These are phyloP conservation scores for Craterocephalus amniculus DNA, from an alignment of 2,797 vertebrate genomes.

Conservation along the genomic window DNA sequence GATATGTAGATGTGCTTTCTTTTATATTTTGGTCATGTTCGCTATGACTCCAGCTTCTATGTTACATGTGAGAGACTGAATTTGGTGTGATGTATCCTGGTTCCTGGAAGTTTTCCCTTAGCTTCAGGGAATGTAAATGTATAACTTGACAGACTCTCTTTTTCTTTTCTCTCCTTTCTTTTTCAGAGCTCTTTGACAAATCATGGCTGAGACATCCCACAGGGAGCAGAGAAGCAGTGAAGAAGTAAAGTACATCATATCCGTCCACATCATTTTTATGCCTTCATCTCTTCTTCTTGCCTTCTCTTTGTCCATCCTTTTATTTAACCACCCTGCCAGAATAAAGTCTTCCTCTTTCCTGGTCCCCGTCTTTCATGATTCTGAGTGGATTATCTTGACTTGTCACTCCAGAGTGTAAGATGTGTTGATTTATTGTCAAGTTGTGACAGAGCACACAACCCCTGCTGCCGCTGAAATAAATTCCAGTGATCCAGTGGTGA, in stretches of 20 bases:
- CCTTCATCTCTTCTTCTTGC: slow-evolving; percentile 6
- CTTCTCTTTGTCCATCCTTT: slow-evolving; percentile 43
- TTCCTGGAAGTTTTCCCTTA: slow-evolving; percentile 34
- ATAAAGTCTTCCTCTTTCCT: slow-evolving; percentile 12
- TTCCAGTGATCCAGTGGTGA: slow-evolving; percentile 74
- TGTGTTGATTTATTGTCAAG: slow-evolving; percentile 76
- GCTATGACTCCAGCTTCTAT: not conserved
- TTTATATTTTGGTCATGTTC: too few species aligned
- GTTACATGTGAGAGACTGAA: slow-evolving; percentile 12
- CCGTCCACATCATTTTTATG: slow-evolving; percentile 20
- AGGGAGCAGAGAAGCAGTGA: slow-evolving; percentile 40
- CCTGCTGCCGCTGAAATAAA: slow-evolving; percentile 74
- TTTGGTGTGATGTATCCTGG: slow-evolving; percentile 33
- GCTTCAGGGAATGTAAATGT: slow-evolving; percentile 36
- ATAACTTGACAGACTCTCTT: slow-evolving; percentile 40
- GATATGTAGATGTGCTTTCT: too few species aligned
- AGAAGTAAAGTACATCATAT: slow-evolving; percentile 42
- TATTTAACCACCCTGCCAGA: slow-evolving; percentile 45
- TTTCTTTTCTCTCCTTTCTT: slow-evolving; percentile 13
- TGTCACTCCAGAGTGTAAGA: slow-evolving; percentile 64
- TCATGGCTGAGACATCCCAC: slow-evolving; percentile 67
- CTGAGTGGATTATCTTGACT: slow-evolving; percentile 74
- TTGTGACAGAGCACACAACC: slow-evolving; percentile 65
- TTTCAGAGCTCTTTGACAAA: slow-evolving; percentile 71
- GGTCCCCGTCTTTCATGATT: slow-evolving; percentile 42